Evolutionary conservation across 2,888 invertebrate species (phyloP).

Genomic region (Amphimallon solstitiale): DNA sequence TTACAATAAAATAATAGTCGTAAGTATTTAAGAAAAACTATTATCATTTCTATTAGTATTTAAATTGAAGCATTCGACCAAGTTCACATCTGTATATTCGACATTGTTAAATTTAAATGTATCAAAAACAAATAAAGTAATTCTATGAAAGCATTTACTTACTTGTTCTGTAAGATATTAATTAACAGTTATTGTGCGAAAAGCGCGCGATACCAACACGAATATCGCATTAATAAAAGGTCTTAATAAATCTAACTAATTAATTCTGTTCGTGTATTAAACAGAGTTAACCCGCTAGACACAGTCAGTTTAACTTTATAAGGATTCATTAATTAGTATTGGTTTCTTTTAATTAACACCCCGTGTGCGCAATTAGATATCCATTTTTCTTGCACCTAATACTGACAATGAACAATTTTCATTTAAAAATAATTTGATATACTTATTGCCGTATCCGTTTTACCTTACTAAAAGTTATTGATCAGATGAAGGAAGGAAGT

Average conservation of each 20-base stretch:
- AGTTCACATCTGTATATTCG: too few relatives aligned
- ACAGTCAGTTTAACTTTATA: slow-evolving; percentile 29
- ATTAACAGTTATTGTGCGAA: slow-evolving; percentile 21
- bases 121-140: neutral
- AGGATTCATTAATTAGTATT: slow-evolving; percentile 32
- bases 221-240: slow-evolving; percentile 33
- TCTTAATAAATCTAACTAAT: slow-evolving; percentile 33
- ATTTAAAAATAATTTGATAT: slow-evolving; percentile 11
- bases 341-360: slow-evolving; percentile 31
- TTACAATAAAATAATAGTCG: too few relatives aligned
- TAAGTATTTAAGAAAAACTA: too few relatives aligned
- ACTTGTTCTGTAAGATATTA: slow-evolving; percentile 10
- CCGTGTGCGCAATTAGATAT: slow-evolving; percentile 18
- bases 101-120: neutral
- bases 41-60: too few relatives aligned
- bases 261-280: slow-evolving; percentile 17
- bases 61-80: too few relatives aligned
- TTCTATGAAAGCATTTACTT: neutral
- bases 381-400: slow-evolving; percentile 21
- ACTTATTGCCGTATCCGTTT: neutral
- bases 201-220: slow-evolving; percentile 11
- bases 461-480: neutral
- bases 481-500: too few relatives aligned
- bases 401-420: neutral
- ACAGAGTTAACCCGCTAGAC: slow-evolving; percentile 5